These are phyloP conservation scores for Pitta sordida DNA, from an alignment of 2,113 vertebrate species.

Conservation along the genomic window DNA sequence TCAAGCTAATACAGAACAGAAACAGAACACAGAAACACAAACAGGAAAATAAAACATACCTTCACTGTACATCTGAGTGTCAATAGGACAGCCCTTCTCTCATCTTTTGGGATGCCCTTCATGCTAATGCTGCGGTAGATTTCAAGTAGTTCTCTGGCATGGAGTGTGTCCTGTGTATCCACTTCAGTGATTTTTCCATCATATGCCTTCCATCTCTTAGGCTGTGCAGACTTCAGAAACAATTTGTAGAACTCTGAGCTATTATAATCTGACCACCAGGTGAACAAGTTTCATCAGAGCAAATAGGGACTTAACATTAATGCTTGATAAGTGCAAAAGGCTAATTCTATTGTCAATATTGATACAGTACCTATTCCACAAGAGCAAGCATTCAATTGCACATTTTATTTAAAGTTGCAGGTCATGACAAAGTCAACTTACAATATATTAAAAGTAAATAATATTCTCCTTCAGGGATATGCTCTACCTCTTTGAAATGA, in stretches of 20 bases:
- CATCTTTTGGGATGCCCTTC: constrained; percentile 67
- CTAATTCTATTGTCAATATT: background rate
- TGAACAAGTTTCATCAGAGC: background rate
- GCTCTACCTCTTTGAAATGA: background rate
- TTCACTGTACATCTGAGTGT: constrained; percentile 83
- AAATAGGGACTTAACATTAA: background rate
- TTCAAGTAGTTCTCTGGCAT: constrained; percentile 81
- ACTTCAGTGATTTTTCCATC: constrained; percentile 80
- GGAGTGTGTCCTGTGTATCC: constrained; percentile 81
- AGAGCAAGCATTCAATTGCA: background rate
- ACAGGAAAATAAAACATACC: constrained; percentile 68
- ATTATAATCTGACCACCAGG: background rate
- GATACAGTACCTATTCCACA: background rate
- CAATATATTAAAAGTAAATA: background rate
- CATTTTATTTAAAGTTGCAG: background rate
- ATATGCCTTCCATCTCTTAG: constrained; percentile 78
- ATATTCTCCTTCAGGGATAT: background rate
- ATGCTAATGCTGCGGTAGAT: constrained; percentile 78
- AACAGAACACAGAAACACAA: no score
- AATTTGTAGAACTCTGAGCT: constrained; percentile 6
- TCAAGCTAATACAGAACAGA: no score
- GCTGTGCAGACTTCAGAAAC: constrained; percentile 81
- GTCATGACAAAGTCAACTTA: background rate
- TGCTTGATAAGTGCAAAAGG: background rate
- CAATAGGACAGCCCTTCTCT: constrained; percentile 77